Percentiles rank a stretch among this genome's conserved stretches.
Conservation (phyloP, 2,113 vertebrate species). For the Rhineura floridana region DNA sequence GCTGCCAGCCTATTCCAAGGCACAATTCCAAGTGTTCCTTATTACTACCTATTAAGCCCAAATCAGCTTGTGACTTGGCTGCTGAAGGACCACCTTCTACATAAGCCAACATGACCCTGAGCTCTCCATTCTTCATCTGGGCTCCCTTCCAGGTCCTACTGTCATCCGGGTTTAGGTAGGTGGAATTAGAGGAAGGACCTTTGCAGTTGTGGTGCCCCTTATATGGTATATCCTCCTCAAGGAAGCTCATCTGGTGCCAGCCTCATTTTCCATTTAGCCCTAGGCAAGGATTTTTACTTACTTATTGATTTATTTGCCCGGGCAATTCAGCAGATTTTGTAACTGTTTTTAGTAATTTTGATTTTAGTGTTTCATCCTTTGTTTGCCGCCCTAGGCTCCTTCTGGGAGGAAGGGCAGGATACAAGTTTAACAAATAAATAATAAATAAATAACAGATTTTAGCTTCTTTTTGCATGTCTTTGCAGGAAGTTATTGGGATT, state of each 20-base stretch:
- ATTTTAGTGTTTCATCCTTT: too few relatives aligned
- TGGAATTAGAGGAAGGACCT: neutral
- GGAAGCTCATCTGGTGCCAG: neutral
- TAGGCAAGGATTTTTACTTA: neutral
- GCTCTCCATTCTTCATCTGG: neutral
- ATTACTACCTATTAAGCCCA: neutral
- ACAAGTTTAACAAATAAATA: too few relatives aligned
- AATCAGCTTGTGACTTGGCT: neutral
- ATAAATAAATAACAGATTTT: too few relatives aligned
- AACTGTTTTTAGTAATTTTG: neutral
- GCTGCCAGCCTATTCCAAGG: neutral
- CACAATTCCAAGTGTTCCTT: neutral
- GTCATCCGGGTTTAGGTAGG: neutral
- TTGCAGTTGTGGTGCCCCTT: neutral
- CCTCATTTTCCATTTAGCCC: neutral
- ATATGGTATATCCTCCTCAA: neutral
- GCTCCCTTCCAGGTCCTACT: neutral
- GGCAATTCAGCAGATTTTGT: neutral
- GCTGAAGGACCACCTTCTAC: neutral
- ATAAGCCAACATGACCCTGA: neutral
- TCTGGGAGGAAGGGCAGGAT: too few relatives aligned
- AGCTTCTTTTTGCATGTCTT: neutral
- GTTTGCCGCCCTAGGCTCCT: too few relatives aligned
- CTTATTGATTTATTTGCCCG: neutral
- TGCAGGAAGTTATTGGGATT: neutral